Evolutionary conservation across 2,113 vertebrate species (phyloP).

Genomic region (Gavialis gangeticus): DNA sequence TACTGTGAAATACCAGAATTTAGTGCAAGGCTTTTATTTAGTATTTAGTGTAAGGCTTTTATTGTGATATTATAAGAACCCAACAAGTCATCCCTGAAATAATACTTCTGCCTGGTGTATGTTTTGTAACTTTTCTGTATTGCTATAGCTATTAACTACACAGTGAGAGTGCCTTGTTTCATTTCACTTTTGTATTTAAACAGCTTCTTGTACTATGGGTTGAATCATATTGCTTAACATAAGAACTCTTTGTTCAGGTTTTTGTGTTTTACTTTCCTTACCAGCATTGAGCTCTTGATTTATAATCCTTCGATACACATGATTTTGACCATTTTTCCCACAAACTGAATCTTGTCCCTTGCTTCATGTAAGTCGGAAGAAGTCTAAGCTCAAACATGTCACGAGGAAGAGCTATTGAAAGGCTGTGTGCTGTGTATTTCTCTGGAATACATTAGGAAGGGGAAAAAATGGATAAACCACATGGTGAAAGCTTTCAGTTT

Average conservation of each 20-base stretch:
- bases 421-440: neutral
- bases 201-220: too few species aligned
- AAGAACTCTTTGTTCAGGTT: neutral
- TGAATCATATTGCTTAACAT: neutral
- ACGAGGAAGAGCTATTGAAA: neutral
- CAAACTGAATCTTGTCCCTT: neutral
- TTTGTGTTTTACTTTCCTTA: neutral
- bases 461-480: neutral
- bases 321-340: neutral
- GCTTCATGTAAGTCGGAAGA: neutral
- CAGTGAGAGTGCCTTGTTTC: neutral
- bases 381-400: neutral
- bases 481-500: neutral
- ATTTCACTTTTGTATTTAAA: neutral
- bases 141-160: neutral
- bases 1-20: too few species aligned
- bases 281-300: neutral
- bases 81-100: neutral
- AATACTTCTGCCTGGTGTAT: neutral
- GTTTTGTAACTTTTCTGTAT: neutral
- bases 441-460: neutral
- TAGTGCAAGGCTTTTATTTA: too few species aligned
- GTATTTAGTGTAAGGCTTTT: neutral
- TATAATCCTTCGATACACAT: neutral
- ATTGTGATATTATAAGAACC: neutral